These are phyloP conservation scores for Cotesia typhae DNA, from an alignment of 1,140 invertebrate species.

Conservation along the genomic window DNA sequence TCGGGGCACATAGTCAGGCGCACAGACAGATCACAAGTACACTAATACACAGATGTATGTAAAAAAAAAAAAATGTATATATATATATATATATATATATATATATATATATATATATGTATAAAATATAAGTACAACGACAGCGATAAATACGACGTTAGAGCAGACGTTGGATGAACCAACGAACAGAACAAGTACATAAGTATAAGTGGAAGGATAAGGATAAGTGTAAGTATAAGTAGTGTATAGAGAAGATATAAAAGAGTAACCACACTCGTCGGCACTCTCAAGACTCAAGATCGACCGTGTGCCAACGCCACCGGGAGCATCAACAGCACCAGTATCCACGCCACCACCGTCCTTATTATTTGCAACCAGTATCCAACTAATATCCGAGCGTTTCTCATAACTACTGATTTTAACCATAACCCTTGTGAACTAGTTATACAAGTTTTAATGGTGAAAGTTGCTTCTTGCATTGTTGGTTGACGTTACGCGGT, in stretches of 20 bases:
- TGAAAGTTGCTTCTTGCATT: neutral
- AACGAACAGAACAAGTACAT: slow-evolving; percentile 1
- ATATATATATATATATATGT: neutral
- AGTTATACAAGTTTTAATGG: neutral
- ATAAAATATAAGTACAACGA: slow-evolving; percentile 14
- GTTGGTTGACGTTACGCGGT: neutral
- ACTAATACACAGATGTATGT: slow-evolving; percentile 17
- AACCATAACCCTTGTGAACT: slow-evolving; percentile 1
- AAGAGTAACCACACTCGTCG: slow-evolving; percentile 9
- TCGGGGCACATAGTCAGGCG: slow-evolving; percentile 29
- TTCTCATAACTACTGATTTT: slow-evolving; percentile 5
- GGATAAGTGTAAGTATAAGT: too few species aligned
- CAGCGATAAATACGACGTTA: neutral
- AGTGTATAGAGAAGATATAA: neutral
- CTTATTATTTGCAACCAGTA: slow-evolving; percentile 20
- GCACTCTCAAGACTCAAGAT: slow-evolving; percentile 19
- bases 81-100: neutral
- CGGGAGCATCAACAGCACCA: slow-evolving; percentile 17
- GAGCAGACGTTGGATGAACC: slow-evolving; percentile 16
- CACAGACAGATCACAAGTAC: slow-evolving; percentile 41
- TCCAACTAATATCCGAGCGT: slow-evolving; percentile 6
- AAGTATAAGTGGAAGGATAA: neutral
- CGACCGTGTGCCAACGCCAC: slow-evolving; percentile 25
- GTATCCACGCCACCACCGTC: slow-evolving; percentile 8
- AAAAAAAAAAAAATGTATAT: too few species aligned